Percentiles rank a stretch among this genome's conserved stretches.
phyloP scores from a whole-genome alignment of 2,797 vertebrate species.

The Valencia hispanica region DNA sequence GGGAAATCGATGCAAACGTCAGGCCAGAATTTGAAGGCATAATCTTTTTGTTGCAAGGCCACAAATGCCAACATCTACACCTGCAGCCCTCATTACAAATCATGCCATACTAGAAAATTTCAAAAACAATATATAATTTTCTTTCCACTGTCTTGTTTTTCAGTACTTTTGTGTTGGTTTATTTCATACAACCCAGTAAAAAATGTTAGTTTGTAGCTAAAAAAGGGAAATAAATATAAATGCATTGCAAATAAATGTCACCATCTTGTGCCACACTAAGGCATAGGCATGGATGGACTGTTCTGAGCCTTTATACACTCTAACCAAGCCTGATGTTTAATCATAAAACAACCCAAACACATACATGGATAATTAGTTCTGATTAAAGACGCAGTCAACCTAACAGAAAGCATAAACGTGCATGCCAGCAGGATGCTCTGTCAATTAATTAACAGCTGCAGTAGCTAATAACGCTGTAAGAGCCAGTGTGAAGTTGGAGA shows the following conservation, averaged over 20 bases:
- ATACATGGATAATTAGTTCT: conserved; percentile 4
- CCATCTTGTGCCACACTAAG: no score
- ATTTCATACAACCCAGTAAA: neutral
- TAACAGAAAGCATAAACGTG: conserved; percentile 6
- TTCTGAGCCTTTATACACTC: neutral
- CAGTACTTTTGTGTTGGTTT: neutral
- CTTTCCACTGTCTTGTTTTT: neutral
- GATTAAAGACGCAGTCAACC: conserved; percentile 2
- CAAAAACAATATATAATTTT: neutral
- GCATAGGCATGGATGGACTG: neutral
- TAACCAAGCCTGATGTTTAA: conserved; percentile 1
- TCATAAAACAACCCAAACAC: conserved; percentile 5
- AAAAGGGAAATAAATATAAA: neutral
- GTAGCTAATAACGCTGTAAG: neutral
- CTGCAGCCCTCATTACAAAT: neutral
- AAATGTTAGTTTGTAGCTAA: neutral
- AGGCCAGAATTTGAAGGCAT: neutral
- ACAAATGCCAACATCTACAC: neutral
- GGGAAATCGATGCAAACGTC: neutral
- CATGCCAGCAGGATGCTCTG: conserved; percentile 4
- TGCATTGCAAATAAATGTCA: neutral
- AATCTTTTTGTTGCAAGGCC: neutral
- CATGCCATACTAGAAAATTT: neutral
- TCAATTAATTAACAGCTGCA: conserved; percentile 16
- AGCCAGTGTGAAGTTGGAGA: neutral